These are phyloP conservation scores for Drosophila virilis DNA, from an alignment of 1,140 invertebrate genomes.

Conservation along the genomic window DNA sequence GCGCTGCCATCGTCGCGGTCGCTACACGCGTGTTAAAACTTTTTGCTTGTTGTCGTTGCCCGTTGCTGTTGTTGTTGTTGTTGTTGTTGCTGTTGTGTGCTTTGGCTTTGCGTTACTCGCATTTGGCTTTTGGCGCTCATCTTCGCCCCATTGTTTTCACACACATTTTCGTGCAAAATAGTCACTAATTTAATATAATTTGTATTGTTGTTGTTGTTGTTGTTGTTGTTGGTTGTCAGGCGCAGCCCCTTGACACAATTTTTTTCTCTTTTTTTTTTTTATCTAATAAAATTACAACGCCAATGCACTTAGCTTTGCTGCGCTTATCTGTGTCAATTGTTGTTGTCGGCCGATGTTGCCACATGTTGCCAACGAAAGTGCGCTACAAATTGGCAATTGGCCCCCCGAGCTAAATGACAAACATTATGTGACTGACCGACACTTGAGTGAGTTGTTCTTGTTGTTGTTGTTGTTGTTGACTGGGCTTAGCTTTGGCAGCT, in stretches of 20 bases:
- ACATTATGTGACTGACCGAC: constrained; percentile 59
- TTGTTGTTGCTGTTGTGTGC: constrained; percentile 16
- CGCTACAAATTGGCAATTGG: constrained; percentile 59
- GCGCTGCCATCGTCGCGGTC: constrained; percentile 31
- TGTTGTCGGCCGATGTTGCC: constrained; percentile 31
- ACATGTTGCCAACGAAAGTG: constrained; percentile 62
- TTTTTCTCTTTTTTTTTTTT: constrained; percentile 58
- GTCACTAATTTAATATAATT: constrained; percentile 81
- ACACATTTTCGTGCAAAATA: constrained; percentile 71
- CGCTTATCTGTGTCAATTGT: constrained; percentile 57
- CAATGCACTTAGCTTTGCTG: constrained; percentile 28
- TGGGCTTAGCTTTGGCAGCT: constrained; percentile 20
- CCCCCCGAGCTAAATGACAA: constrained; percentile 62
- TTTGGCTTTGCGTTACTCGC: constrained; percentile 35
- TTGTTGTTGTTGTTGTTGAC: constrained; percentile 1
- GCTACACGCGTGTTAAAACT: constrained; percentile 47
- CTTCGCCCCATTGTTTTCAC: constrained; percentile 44
- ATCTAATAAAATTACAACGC: constrained; percentile 69
- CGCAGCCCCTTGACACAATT: constrained; percentile 76
- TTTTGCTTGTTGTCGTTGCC: constrained; percentile 11
- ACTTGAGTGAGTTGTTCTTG: constrained; percentile 26
- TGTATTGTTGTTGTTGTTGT: constrained; percentile 45
- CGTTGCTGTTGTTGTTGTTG: constrained; percentile 10
- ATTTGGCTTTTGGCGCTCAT: constrained; percentile 30
- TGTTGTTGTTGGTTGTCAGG: constrained; percentile 42